Conservation (phyloP, 2,113 vertebrate genomes). For the Ellobius talpinus region DNA sequence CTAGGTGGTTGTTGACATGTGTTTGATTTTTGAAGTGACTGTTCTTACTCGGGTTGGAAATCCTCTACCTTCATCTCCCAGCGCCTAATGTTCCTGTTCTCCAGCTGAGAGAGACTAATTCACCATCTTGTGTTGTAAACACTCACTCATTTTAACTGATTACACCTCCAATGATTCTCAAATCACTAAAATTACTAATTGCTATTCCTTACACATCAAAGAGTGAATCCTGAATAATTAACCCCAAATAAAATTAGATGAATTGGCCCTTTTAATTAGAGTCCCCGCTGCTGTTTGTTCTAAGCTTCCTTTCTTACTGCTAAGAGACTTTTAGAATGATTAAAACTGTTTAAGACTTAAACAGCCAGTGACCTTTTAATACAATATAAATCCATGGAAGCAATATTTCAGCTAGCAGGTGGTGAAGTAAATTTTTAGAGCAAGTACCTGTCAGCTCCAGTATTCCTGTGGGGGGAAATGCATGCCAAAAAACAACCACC, state of each 20-base stretch:
- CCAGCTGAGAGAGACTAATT: constrained; percentile 90
- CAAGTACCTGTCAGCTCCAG: constrained; percentile 87
- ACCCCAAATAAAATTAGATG: constrained; percentile 96
- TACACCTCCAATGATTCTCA: constrained; percentile 94
- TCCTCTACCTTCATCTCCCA: constrained; percentile 85
- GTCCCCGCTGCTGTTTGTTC: constrained; percentile 94
- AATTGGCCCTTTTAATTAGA: constrained; percentile 96
- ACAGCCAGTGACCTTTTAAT: constrained; percentile 91
- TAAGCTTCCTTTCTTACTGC: constrained; percentile 89
- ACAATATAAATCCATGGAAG: constrained; percentile 89
- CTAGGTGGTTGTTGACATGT: constrained; percentile 74
- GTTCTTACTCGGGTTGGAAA: constrained; percentile 82
- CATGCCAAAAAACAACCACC: constrained; percentile 80
- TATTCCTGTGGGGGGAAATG: constrained; percentile 77
- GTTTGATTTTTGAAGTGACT: constrained; percentile 81
- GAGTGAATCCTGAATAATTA: constrained; percentile 96
- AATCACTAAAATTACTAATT: constrained; percentile 97
- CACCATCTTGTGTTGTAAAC: constrained; percentile 90
- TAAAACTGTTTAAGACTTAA: constrained; percentile 91
- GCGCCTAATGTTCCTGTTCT: constrained; percentile 88
- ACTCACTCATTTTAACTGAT: constrained; percentile 95
- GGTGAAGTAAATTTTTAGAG: constrained; percentile 88
- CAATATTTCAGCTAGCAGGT: constrained; percentile 90
- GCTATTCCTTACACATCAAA: constrained; percentile 95
- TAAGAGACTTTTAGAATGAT: constrained; percentile 90